Conservation (phyloP, 53 echinoderm and acorn worm genomes). For the Stichopus horrens region DNA sequence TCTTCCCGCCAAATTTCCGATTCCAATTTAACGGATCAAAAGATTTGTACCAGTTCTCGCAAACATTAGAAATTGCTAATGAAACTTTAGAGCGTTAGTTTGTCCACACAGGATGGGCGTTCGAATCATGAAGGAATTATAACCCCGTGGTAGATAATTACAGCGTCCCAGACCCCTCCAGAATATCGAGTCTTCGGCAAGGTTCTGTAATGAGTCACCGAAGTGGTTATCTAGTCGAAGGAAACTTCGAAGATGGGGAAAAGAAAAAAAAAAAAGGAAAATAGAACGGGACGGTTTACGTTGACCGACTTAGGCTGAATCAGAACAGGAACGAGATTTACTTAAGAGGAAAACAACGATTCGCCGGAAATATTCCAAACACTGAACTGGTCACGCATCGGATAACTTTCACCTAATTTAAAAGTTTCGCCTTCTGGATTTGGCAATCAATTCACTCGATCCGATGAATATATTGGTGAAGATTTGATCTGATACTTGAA, state of each 20-base stretch:
- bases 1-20: constrained; percentile 50
- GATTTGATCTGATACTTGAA: too few relatives aligned
- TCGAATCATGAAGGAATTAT: constrained; percentile 11
- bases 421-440: background rate
- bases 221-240: background rate
- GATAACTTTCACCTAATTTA: background rate
- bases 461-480: too few relatives aligned
- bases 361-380: constrained; percentile 4
- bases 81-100: constrained; percentile 40
- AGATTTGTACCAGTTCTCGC: constrained; percentile 40
- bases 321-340: constrained; percentile 4
- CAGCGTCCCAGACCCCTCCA: constrained; percentile 8
- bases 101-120: constrained; percentile 53
- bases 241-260: background rate
- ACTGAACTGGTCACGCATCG: background rate
- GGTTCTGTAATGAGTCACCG: constrained; percentile 19
- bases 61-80: constrained; percentile 48
- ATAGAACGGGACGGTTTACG: constrained; percentile 6
- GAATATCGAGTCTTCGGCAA: background rate
- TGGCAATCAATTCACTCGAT: too few relatives aligned
- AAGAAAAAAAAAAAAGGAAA: background rate
- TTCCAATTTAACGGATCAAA: constrained; percentile 51
- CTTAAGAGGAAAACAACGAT: background rate
- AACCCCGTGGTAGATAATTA: constrained; percentile 18
- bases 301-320: constrained; percentile 12